Base-by-base conservation (phyloP, 2,113 vertebrate species). In the Theristicus caerulescens region DNA sequence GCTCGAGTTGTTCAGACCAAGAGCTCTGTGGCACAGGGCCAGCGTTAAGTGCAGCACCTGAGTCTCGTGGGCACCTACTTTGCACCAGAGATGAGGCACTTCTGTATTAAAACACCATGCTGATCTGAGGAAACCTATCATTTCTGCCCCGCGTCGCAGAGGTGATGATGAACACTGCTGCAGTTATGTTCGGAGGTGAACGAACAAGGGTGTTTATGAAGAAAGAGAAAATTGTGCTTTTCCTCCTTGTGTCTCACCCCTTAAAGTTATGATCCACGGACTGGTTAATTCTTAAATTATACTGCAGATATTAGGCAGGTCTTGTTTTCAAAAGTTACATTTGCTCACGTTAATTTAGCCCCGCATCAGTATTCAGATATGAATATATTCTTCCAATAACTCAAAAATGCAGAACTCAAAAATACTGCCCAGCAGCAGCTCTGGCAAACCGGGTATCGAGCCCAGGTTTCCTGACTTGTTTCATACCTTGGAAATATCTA, bases 391-490 rank as follows among this genome's bases (percentile, higher is more conserved):
- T 61, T 52, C 26, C 46, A 44, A 1, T 44, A 77, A 61, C 32
- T 73, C n/a, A 47, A 5, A 61, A 70, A 42, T 7, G 25, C 16
- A 42, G 22, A 34, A 54, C 27, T 46, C n/a, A 9, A 3, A 73
- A 76, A 16, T 1, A 6, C 22, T 73, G 29, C 54, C 40, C 42
- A 29, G 21, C 14, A 31, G 34, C 34, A 78, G 42, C 77, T 82
- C 42, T 57, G 40, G 34, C 36, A 51, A 49, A 26, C 9, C 19
- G 24, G 17, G 13, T 55, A 7, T 29, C 0, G 0, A 70, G 69
- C 36, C 80, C 49, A 26, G 25, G 15, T 26, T 74, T 81, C 55
- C 42, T 7, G 13, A 32, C 54, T 36, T 36, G 7, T 34, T 64
- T 44, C 14, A 16, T 20, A 42, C 38, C 73, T 87, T 59, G n/a